Conservation (phyloP, 2,888 invertebrate species). For the Drosophila atripex region DNA sequence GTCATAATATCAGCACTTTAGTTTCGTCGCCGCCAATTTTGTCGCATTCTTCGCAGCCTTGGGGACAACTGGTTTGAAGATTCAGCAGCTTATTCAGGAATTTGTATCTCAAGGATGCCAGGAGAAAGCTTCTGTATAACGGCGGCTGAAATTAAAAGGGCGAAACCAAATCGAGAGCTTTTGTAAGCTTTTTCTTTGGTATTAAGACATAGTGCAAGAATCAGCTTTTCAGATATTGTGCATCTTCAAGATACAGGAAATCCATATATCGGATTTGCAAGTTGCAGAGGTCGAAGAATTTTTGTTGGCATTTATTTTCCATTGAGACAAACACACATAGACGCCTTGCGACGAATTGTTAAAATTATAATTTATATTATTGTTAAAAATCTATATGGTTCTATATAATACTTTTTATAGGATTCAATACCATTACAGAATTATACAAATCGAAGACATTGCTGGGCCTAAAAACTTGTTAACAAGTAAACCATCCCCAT, state of each 20-base stretch:
- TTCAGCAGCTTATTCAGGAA: slow-evolving; percentile 4
- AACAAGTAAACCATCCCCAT: slow-evolving; percentile 13
- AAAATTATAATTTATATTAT: slow-evolving; percentile 7
- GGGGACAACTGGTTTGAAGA: slow-evolving; percentile 2
- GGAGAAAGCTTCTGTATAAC: slow-evolving; percentile 6
- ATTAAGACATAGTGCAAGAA: background rate
- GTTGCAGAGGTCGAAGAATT: background rate
- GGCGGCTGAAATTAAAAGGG: slow-evolving; percentile 13
- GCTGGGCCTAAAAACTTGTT: slow-evolving; percentile 3
- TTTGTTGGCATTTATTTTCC: slow-evolving; percentile 1
- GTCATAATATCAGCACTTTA: background rate
- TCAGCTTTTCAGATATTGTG: background rate
- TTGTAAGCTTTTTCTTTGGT: slow-evolving; percentile 20
- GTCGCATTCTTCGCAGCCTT: slow-evolving; percentile 2
- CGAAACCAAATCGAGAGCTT: slow-evolving; percentile 14
- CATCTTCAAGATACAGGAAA: background rate
- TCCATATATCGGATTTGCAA: background rate
- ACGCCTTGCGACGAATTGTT: slow-evolving; percentile 2
- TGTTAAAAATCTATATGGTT: slow-evolving; percentile 28
- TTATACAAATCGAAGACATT: slow-evolving; percentile 8
- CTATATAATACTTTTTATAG: slow-evolving; percentile 31
- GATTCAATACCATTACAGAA: slow-evolving; percentile 38
- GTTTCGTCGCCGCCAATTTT: background rate
- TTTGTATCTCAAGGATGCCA: background rate
- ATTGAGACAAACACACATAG: slow-evolving; percentile 3